Base-by-base conservation (phyloP, 2,888 invertebrate genomes). In the Galeopsomyia nigrocyanea region DNA sequence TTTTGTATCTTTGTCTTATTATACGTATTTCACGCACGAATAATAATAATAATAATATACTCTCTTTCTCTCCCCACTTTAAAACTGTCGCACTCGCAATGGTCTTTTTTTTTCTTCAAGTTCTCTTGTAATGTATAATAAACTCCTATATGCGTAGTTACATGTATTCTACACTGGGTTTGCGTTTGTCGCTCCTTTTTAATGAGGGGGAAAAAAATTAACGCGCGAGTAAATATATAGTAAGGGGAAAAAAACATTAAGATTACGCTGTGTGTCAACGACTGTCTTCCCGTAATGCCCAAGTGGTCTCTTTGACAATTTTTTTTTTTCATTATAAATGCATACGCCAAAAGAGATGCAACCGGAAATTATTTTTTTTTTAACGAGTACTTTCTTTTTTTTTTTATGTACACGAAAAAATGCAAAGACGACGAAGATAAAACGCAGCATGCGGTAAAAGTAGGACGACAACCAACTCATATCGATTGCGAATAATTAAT, bases 11-110 rank as follows among this genome's bases (percentile, higher is more conserved):
- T 39, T 39, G 7, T 39, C 39, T 39, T 39, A 39, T 39, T 39
- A 39, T 39, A 39, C 39, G 53, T 69, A 19, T 71, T 74, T 78
- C 77, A 77, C 80, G 75, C 77, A 79, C 78, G 78, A 79, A 79
- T 75, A 39, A 80, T 69, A 79, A 79, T 75, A 39, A 80, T 69
- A 39, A 39, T 39, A 3, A 77, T 79, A 81, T 68, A 53, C 57
- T 80, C 75, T 79, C 71, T 79, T 75, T 76, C 77, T 53, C 53
- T 60, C 13, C 60, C 64, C 26, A 62, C 47, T 64, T 26, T 26
- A 62, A 68, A 49, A 22, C 76, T 78, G 73, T 78, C 61, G 56
- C 65, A 67, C 71, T 76, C 55, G 64, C 71, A 70, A 68, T 73
- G 70, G 74, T 67, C 58, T 60, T 63, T 58, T 53, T 17, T 61